These are phyloP conservation scores for Scolopax rusticola DNA, from an alignment of 2,797 vertebrate species.

Conservation along the genomic window DNA sequence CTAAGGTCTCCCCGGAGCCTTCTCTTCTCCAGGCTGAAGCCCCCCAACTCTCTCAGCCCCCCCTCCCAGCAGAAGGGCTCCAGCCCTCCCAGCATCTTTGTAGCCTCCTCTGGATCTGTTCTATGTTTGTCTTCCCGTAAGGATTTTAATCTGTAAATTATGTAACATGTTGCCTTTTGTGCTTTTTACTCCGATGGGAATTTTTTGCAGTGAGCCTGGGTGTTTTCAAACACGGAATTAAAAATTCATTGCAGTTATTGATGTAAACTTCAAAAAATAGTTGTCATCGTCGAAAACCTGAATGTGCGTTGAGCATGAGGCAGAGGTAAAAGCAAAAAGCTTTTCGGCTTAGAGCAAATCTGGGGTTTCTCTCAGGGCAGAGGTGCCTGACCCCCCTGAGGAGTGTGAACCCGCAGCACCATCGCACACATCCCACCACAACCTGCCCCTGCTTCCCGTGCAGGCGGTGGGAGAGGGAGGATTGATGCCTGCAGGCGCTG, in stretches of 20 bases:
- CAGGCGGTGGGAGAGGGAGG: not conserved
- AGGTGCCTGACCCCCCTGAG: not conserved
- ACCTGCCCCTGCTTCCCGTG: not conserved
- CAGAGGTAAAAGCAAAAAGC: not conserved
- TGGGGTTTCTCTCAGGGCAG: not conserved
- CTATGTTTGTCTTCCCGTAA: not conserved
- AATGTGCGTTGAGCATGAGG: not conserved
- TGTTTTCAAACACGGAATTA: not conserved
- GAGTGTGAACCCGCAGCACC: not conserved
- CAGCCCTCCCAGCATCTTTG: not conserved
- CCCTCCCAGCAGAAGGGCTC: not conserved
- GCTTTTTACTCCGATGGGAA: not conserved
- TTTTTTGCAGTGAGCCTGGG: not conserved
- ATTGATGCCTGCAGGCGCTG: not conserved
- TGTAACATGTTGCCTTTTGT: not conserved
- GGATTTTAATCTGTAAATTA: not conserved
- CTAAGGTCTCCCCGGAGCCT: not conserved
- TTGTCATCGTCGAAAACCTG: not conserved
- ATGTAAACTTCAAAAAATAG: not conserved
- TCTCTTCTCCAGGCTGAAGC: not conserved
- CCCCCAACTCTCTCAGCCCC: not conserved
- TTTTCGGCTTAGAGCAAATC: not conserved
- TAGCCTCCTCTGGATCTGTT: not conserved
- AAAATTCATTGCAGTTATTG: not conserved
- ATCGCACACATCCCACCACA: fast-evolving